Evolutionary conservation across 2,113 vertebrate genomes (phyloP), one percentile per base, ranked within the genome.

Genomic region (Dipodomys ordii): DNA sequence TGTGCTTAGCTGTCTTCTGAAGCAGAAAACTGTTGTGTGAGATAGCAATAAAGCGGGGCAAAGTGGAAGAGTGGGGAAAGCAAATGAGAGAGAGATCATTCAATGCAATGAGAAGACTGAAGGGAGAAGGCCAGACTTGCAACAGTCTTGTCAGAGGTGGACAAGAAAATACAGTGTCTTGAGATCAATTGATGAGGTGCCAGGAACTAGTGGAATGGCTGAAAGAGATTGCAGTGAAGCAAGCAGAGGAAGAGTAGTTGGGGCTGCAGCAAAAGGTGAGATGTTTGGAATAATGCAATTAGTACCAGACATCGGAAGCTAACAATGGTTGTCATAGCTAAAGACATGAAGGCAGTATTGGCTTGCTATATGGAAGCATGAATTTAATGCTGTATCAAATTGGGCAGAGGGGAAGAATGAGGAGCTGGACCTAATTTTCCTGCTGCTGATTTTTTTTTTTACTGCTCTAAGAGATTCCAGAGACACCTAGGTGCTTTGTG

Each of bases 361-460:
- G 19, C 60, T 32, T 44, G 69, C 30, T 6, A 4, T 6, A 4
- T 53, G 62, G 44, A 76, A 39, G 44, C 49, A 10, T 27, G 78
- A 30, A 32, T 77, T 90, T 78, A 81, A 35, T 11, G 13, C 23
- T 93, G 20, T 39, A 23, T 69, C 39, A 28, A 78, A 35, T 71
- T 87, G 30, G 44, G 30, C 19, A 67, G 65, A 67, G 8, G 25
- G n/a, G 35, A 16, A 74, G 62, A 65, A n/a, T 20, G 9, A 57
- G 80, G 88, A 86, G 65, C 20, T 73, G 6, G 35, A 44, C 64
- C 30, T 92, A 1, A 19, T 93, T 92, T 86, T 90, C n/a, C 57
- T 53, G 83, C 44, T 73, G 35, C 20, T 86, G 67, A 72, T 84
- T 86, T 39, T 39, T n/a, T n/a, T 39, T 39, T 39, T 87, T 86